Conservation (phyloP, 2,888 invertebrate genomes). For the Cabera pusaria region DNA sequence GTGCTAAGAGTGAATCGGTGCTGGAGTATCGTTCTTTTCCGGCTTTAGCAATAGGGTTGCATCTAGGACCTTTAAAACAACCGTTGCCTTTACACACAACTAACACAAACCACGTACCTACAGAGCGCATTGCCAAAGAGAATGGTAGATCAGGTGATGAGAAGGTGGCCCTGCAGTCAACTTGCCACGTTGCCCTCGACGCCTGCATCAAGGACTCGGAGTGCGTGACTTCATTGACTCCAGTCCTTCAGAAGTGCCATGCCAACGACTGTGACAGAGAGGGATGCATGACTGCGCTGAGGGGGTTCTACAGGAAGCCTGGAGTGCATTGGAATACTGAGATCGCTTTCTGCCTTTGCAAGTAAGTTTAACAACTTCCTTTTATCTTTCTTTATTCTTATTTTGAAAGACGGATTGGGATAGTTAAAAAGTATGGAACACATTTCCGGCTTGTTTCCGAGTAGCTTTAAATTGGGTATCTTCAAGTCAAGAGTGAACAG, state of each 20-base stretch:
- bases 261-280: constrained; percentile 88
- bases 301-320: constrained; percentile 92
- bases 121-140: constrained; percentile 81
- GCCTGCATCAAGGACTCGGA: constrained; percentile 91
- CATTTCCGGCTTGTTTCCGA: no score
- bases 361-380: no score
- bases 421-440: no score
- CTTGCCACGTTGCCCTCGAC: constrained; percentile 93
- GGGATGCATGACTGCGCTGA: constrained; percentile 93
- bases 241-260: constrained; percentile 93
- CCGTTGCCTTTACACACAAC: constrained; percentile 29
- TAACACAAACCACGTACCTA: constrained; percentile 61
- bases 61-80: constrained; percentile 5
- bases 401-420: no score
- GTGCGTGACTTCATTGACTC: constrained; percentile 90
- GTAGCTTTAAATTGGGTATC: no score
- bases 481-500: no score
- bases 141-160: constrained; percentile 81
- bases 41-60: no score
- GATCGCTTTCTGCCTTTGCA: constrained; percentile 96
- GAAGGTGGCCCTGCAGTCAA: constrained; percentile 88
- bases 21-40: no score
- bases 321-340: constrained; percentile 93
- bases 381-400: no score
- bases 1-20: no score